Evolutionary conservation across 2,113 vertebrate genomes (phyloP), one percentile per base, ranked within the genome.

Genomic region (Pitta sordida): DNA sequence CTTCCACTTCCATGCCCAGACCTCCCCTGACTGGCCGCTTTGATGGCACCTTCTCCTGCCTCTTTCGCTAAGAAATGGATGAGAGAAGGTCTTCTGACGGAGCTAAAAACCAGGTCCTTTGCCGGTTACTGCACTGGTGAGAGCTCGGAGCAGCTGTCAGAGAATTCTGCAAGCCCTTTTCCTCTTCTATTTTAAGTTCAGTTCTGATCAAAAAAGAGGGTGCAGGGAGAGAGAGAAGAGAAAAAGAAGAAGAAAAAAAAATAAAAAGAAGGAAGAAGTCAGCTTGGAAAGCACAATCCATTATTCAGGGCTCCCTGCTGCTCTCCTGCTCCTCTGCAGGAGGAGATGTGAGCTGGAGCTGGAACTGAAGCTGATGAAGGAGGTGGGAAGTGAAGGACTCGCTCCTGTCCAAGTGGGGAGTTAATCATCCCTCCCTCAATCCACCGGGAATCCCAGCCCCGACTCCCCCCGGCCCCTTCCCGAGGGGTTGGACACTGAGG

Each of bases 101-200:
- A 85, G 80, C 53, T 60, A 11, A 93, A 76, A 46, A 8, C 9
- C 39, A 6, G 14, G 18, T 83, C 41, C 49, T 70, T 30, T 1
- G 1, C 43, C 30, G 59, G 49, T 55, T 78, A 27, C 48, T 1
- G 6, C 14, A 3, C 41, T 9, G 30, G 75, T 1, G 1, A 29
- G 60, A 52, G 63, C 63, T 30, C 1, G 16, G 69, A 90, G 94
- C 86, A 84, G 86, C 92, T 77, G 62, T 32, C 73, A 51, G 89
- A 39, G 87, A 55, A 77, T 84, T 67, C 56, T 39, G 34, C 63
- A 69, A 87, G 8, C 44, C 77, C 78, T 81, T 77, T 87, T 68
- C 82, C 91, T 90, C 53, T 80, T 81, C 83, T 84, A 81, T 90
- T 87, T 92, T 73, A 44, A 46, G 73, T 83, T 53, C 43, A 1